Evolutionary conservation across 2,797 vertebrate genomes (phyloP), one percentile per base, ranked within the genome.

Genomic region (Neomorphus geoffroyi): DNA sequence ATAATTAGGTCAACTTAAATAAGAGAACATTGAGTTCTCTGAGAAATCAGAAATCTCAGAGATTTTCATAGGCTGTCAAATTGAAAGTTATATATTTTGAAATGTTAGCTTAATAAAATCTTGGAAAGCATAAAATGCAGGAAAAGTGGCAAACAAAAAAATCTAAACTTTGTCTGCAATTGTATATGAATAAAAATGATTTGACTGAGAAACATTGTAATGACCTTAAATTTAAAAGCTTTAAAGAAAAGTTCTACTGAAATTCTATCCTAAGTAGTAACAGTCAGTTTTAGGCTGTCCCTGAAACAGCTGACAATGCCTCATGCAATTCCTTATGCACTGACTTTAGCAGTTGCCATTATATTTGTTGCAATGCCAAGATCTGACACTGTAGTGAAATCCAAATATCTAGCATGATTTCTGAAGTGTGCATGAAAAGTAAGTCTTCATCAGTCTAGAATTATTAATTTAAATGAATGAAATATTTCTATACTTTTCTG

Each of bases 1-100:
- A 18, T 67, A 93, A 93, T 84, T 87, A 93, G 73, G 73, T 65
- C 62, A 93, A 13, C 18, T 66, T 81, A 79, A 57, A 61, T 86
- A 67, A 35, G 62, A 71, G 22, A 75, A 66, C 9, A 58, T 7
- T 30, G 24, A 57, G 33, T 75, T 84, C 32, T 70, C 10, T 24
- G 37, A 81, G 48, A 81, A 84, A 88, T 74, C 22, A 74, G 18
- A 64, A 86, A 67, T 60, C 18, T 64, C 5, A 7, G 3, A 37
- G n/a, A 60, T 82, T 67, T 73, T 73, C 39, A 16, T 26, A 48
- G 32, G 22, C 50, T 80, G 12, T 83, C 39, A 35, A 39, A 57
- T 9, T 65, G 22, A 69, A 92, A 71, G n/a, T 30, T 72, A 1
- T 48, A 11, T 57, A 15, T 60, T 71, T 54, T 65, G 43, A 80